These are phyloP conservation scores for Automeris io DNA, from an alignment of 2,888 invertebrate species.

Conservation along the genomic window DNA sequence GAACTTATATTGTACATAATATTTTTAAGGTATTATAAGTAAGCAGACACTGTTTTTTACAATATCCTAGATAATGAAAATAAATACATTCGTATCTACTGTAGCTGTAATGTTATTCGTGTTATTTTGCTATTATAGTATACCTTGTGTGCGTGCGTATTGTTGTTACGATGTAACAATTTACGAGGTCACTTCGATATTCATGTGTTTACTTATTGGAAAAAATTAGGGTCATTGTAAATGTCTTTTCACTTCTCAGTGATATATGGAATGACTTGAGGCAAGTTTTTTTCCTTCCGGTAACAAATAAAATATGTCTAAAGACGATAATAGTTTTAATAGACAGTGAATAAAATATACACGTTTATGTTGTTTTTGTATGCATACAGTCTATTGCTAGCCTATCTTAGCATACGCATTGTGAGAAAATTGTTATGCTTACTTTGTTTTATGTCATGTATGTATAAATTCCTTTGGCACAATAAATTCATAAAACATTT, in stretches of 20 bases:
- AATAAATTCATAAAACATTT: conserved; percentile 68
- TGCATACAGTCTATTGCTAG: conserved; percentile 44
- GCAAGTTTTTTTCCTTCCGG: conserved; percentile 50
- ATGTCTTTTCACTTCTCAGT: conserved; percentile 41
- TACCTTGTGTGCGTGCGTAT: conserved; percentile 43
- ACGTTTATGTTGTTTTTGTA: conserved; percentile 30
- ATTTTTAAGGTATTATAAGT: conserved; percentile 59
- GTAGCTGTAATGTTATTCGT: conserved; percentile 60
- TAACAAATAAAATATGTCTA: conserved; percentile 31
- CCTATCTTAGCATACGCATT: conserved; percentile 60
- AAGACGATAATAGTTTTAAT: conserved; percentile 35
- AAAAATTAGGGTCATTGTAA: conserved; percentile 41
- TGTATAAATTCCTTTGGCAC: conserved; percentile 75
- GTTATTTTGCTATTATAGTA: conserved; percentile 56
- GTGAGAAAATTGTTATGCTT: conserved; percentile 69
- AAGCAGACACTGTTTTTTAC: conserved; percentile 74
- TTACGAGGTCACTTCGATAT: conserved; percentile 17
- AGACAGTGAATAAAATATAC: conserved; percentile 38
- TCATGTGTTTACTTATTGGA: conserved; percentile 25
- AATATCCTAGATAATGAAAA: conserved; percentile 68
- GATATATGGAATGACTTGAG: conserved; percentile 36
- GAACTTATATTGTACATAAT: conserved; percentile 72
- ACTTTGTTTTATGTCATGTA: conserved; percentile 75
- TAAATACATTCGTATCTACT: conserved; percentile 67
- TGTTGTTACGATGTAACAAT: conserved; percentile 30